Percentiles rank a stretch among this genome's conserved stretches.
These are phyloP conservation scores for Terebella lapidaria DNA, from an alignment of 2,888 invertebrate genomes.

Conservation along the genomic window DNA sequence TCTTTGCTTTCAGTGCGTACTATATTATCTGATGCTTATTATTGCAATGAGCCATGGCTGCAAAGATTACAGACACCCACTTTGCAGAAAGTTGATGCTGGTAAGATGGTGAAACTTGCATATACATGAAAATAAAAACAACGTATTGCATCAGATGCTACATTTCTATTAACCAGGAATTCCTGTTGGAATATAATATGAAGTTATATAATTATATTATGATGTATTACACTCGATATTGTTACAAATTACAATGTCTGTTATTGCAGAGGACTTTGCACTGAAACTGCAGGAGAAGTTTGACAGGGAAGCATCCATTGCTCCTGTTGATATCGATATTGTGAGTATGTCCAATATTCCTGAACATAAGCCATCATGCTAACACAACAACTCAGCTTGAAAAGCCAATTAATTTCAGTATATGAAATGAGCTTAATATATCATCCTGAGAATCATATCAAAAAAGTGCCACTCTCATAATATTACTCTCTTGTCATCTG, in stretches of 20 bases:
- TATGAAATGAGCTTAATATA: too few relatives aligned
- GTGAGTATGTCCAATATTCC: slow-evolving; percentile 35
- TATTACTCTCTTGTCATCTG: too few relatives aligned
- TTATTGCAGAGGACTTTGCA: slow-evolving; percentile 63
- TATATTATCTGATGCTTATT: background rate
- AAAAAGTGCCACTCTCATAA: too few relatives aligned
- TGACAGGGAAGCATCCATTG: slow-evolving; percentile 62
- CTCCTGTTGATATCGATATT: slow-evolving; percentile 77
- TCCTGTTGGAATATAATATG: too few relatives aligned
- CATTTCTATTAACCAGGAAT: too few relatives aligned
- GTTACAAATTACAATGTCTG: background rate
- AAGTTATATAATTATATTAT: too few relatives aligned
- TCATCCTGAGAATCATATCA: too few relatives aligned
- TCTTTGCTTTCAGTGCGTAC: background rate
- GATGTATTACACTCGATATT: background rate
- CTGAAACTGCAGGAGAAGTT: slow-evolving; percentile 67
- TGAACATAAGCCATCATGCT: background rate
- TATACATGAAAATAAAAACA: too few relatives aligned
- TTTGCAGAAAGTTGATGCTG: background rate
- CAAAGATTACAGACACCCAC: background rate
- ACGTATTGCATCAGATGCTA: too few relatives aligned
- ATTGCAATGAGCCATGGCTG: background rate
- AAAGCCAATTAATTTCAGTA: too few relatives aligned
- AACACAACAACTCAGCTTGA: too few relatives aligned
- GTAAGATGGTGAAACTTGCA: background rate